These are phyloP conservation scores for Dryoscopus gambensis DNA, from an alignment of 2,113 vertebrate genomes.

Conservation along the genomic window DNA sequence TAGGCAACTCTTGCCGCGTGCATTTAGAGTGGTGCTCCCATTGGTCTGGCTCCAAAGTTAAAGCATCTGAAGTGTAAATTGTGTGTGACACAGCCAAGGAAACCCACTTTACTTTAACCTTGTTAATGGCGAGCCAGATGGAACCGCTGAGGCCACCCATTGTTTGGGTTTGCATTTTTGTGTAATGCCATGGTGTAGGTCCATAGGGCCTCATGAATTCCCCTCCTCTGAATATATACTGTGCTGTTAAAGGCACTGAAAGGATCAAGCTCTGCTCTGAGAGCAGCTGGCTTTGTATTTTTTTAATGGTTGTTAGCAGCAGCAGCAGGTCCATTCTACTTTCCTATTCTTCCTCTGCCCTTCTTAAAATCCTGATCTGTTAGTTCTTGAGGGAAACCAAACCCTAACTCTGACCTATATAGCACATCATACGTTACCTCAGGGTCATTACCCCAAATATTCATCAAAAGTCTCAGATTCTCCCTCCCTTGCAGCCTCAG, in stretches of 20 bases:
- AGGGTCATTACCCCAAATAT: background rate
- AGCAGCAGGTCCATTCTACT: constrained; percentile 63
- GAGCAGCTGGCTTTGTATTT: constrained; percentile 69
- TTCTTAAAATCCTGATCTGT: constrained; percentile 57
- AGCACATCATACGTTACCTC: constrained; percentile 14
- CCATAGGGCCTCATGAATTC: constrained; percentile 66
- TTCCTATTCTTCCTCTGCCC: background rate
- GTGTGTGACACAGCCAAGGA: constrained; percentile 47
- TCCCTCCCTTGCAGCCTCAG: background rate
- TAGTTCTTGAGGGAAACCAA: constrained; percentile 25
- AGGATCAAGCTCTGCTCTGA: constrained; percentile 62
- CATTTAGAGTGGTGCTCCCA: background rate
- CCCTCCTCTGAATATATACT: constrained; percentile 67
- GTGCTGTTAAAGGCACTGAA: constrained; percentile 62
- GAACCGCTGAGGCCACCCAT: constrained; percentile 61
- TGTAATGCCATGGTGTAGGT: constrained; percentile 66
- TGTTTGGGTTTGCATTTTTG: constrained; percentile 63
- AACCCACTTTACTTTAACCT: constrained; percentile 66
- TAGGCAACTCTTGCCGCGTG: background rate
- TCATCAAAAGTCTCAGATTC: background rate
- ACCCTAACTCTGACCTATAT: background rate
- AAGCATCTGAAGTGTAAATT: constrained; percentile 59
- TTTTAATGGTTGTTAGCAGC: constrained; percentile 63
- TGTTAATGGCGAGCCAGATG: constrained; percentile 62
- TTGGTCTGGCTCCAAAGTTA: constrained; percentile 7